Percentiles rank a stretch among this genome's conserved stretches.
Evolutionary conservation across 2,113 vertebrate genomes (phyloP).

Genomic region (Rhabdornis inornatus): DNA sequence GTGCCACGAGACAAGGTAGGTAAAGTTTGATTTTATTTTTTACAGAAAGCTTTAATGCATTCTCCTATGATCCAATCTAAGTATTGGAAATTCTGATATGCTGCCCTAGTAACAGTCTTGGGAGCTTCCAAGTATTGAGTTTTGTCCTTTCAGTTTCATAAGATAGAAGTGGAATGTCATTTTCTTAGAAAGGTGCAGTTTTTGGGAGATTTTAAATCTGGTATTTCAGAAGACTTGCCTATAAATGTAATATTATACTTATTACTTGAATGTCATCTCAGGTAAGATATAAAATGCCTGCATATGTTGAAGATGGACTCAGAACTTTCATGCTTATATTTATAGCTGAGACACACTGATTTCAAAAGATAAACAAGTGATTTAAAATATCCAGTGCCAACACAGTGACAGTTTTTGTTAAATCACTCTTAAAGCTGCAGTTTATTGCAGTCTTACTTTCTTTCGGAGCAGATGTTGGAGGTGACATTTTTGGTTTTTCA

Average conservation of each 20-base stretch:
- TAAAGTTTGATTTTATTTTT: neutral
- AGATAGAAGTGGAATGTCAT: neutral
- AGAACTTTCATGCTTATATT: neutral
- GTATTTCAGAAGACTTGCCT: neutral
- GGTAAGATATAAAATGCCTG: neutral
- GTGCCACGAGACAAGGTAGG: slow-evolving; percentile 91
- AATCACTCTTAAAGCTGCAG: neutral
- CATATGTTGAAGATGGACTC: neutral
- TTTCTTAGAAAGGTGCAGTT: neutral
- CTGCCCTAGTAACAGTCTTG: neutral
- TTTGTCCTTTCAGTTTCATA: neutral
- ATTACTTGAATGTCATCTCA: neutral
- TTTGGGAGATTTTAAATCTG: neutral
- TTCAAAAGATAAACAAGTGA: neutral
- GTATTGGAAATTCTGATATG: neutral
- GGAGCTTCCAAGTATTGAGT: neutral
- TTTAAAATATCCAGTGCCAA: neutral
- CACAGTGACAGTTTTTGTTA: neutral
- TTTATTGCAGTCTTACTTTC: neutral
- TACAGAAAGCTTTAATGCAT: neutral
- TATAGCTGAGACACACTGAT: neutral
- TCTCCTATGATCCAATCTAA: neutral
- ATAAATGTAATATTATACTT: neutral
- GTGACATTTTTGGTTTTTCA: neutral
- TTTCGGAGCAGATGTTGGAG: neutral